A percentile compares a stretch with the other conserved stretches of the same genome.
These are phyloP conservation scores for Listrodromus nycthemerus DNA, from an alignment of 2,888 invertebrate species.

Conservation along the genomic window DNA sequence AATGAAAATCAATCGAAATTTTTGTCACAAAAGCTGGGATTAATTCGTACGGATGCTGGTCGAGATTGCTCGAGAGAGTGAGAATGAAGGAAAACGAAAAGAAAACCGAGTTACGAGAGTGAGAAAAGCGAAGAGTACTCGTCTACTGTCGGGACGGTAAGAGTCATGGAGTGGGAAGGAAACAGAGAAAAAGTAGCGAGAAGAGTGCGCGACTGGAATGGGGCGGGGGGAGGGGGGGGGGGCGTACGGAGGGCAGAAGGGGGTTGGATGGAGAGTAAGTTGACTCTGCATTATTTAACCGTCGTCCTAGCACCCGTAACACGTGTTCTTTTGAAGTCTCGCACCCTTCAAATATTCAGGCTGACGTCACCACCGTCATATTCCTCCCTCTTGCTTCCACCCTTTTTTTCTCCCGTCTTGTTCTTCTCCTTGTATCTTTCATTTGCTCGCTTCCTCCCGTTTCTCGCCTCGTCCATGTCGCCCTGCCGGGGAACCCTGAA, in stretches of 20 bases:
- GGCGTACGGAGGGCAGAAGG: conserved; percentile 58
- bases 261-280: conserved; percentile 79
- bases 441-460: conserved; percentile 61
- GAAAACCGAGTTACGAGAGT: conserved; percentile 2
- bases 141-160: conserved; percentile 50
- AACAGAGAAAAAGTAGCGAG: conserved; percentile 57
- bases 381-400: conserved; percentile 71
- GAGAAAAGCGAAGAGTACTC: conserved; percentile 30
- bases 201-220: conserved; percentile 55
- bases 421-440: conserved; percentile 59
- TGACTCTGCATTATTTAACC: conserved; percentile 84
- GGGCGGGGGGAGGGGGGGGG: conserved; percentile 39
- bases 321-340: conserved; percentile 84
- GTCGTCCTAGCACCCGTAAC: conserved; percentile 83
- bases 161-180: conserved; percentile 34
- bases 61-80: conserved; percentile 6
- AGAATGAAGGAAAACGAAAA: background rate
- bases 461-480: conserved; percentile 17
- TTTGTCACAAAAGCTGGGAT: background rate
- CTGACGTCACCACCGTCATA: conserved; percentile 84
- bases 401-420: conserved; percentile 46
- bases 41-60: conserved; percentile 11
- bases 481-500: conserved; percentile 31
- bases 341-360: conserved; percentile 84
- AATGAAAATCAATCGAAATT: background rate